Percentiles rank a stretch among this genome's conserved stretches.
These are phyloP conservation scores for Cygnus atratus DNA, from an alignment of 2,113 vertebrate species.

Conservation along the genomic window DNA sequence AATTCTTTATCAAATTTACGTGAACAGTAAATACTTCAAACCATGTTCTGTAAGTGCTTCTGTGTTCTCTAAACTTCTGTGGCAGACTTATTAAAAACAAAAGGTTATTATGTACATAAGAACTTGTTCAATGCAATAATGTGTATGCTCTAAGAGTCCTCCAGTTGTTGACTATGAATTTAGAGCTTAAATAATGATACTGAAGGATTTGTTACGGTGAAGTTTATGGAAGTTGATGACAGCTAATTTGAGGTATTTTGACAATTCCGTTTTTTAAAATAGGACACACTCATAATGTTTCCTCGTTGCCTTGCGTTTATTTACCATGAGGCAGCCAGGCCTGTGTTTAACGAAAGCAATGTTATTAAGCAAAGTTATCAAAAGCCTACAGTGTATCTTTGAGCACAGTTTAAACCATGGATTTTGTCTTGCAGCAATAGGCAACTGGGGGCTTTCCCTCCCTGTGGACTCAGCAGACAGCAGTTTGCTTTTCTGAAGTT, in stretches of 20 bases:
- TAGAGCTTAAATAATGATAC: not conserved
- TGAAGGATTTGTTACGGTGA: not conserved
- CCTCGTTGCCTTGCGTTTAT: not conserved
- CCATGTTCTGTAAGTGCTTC: not conserved
- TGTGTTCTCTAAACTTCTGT: not conserved
- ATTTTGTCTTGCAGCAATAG: not conserved
- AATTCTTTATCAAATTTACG: not conserved
- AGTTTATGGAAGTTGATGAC: slow-evolving; percentile 1
- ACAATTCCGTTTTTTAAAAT: not conserved
- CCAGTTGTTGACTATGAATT: not conserved
- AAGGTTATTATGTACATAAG: not conserved
- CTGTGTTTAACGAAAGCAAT: not conserved
- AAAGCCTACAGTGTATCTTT: not conserved
- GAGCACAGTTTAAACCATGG: not conserved
- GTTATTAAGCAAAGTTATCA: not conserved
- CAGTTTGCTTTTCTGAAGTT: not conserved
- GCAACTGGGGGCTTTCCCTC: not conserved
- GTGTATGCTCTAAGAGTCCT: not conserved
- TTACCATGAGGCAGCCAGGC: not conserved
- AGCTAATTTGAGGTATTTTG: not conserved
- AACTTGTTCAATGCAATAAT: not conserved
- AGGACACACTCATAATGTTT: not conserved
- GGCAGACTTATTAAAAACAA: not conserved
- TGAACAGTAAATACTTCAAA: not conserved
- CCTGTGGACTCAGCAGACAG: accelerated